Percentiles rank a stretch among this genome's conserved stretches.
Evolutionary conservation across 2,113 vertebrate species (phyloP).

Genomic region (Cyprinus carpio): DNA sequence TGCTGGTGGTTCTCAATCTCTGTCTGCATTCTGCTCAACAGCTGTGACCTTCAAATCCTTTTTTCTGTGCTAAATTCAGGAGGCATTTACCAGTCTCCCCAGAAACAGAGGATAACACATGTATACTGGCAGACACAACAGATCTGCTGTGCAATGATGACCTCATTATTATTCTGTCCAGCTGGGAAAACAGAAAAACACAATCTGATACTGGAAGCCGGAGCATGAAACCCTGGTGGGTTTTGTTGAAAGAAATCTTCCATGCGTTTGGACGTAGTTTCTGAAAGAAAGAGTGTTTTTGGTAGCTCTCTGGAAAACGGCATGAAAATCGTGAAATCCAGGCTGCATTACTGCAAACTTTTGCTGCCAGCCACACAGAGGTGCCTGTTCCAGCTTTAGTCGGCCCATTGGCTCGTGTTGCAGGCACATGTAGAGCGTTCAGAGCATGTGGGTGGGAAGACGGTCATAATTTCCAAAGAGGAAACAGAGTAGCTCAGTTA

Average conservation of each 20-base stretch:
- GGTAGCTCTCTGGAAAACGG: too few relatives aligned
- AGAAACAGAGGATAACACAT: not conserved
- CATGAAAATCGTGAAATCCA: not conserved
- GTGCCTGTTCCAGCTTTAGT: not conserved
- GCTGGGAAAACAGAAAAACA: not conserved
- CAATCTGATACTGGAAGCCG: not conserved
- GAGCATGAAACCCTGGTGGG: too few relatives aligned
- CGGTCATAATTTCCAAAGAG: slow-evolving; percentile 49
- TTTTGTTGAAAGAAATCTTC: not conserved
- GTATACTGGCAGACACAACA: not conserved
- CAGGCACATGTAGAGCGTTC: not conserved
- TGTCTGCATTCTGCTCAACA: slow-evolving; percentile 31
- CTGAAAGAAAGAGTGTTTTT: too few relatives aligned
- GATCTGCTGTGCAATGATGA: not conserved
- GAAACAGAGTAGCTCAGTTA: slow-evolving; percentile 43
- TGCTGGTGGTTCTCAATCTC: not conserved
- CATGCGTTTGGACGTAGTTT: not conserved
- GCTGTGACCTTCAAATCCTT: slow-evolving; percentile 43
- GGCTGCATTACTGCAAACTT: not conserved
- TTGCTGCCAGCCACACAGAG: not conserved
- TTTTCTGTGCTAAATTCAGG: not conserved
- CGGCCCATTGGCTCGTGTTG: not conserved
- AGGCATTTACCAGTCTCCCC: slow-evolving; percentile 9
- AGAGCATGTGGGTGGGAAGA: slow-evolving; percentile 25
- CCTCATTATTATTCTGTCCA: not conserved